phyloP scores from a whole-genome alignment of 2,888 invertebrate species.

The Yponomeuta plumbellus region DNA sequence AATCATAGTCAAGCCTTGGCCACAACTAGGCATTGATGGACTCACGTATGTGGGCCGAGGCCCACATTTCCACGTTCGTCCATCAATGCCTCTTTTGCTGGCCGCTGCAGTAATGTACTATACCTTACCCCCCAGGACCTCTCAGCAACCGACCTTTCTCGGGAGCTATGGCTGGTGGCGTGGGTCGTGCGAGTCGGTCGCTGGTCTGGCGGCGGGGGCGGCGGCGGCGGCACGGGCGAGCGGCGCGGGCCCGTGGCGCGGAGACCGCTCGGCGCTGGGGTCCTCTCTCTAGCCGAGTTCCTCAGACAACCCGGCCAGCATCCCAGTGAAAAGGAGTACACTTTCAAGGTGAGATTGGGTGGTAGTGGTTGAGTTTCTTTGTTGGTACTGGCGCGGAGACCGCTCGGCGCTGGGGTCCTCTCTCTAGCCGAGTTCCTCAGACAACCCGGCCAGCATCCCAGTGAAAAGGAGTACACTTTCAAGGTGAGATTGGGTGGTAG shows the following conservation, averaged over 20 bases:
- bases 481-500: no score
- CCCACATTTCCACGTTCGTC: no score
- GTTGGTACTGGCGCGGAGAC: slow-evolving; percentile 85
- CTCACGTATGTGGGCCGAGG: no score
- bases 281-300: slow-evolving; percentile 83
- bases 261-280: slow-evolving; percentile 92
- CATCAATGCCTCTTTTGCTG: no score
- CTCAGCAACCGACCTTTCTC: slow-evolving; percentile 88
- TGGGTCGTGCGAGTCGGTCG: slow-evolving; percentile 93
- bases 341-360: slow-evolving; percentile 86
- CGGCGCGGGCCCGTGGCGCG: slow-evolving; percentile 75
- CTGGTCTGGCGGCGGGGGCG: slow-evolving; percentile 78
- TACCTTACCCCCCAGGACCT: slow-evolving; percentile 77
- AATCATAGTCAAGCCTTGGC: no score
- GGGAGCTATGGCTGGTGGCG: slow-evolving; percentile 91
- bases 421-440: slow-evolving; percentile 82
- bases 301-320: slow-evolving; percentile 72
- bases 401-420: slow-evolving; percentile 91
- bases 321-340: slow-evolving; percentile 86
- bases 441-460: slow-evolving; percentile 75
- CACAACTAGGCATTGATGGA: no score
- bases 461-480: slow-evolving; percentile 87
- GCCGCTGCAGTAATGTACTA: no score
- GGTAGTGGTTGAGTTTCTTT: no score
- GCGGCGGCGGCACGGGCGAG: slow-evolving; percentile 70